Percentiles rank a stretch among this genome's conserved stretches.
These are phyloP conservation scores for Dicrurus megarhynchus DNA, from an alignment of 2,113 vertebrate genomes.

Conservation along the genomic window DNA sequence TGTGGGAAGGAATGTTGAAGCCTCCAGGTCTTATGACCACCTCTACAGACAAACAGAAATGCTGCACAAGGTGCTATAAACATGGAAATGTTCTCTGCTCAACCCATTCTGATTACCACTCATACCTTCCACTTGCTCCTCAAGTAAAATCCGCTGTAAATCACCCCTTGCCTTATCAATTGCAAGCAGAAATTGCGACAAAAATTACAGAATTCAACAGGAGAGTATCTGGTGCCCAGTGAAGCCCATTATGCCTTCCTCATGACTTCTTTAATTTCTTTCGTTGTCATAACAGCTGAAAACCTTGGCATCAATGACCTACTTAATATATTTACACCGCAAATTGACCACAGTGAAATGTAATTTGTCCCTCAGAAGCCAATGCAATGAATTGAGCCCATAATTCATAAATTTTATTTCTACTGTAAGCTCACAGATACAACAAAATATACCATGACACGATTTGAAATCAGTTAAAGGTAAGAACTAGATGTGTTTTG, in stretches of 20 bases:
- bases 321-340: neutral
- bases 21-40: neutral
- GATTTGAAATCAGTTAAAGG: neutral
- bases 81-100: neutral
- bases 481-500: neutral
- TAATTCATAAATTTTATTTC: neutral
- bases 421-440: neutral
- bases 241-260: neutral
- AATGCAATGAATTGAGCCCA: neutral
- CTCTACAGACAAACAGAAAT: neutral
- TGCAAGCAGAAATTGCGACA: neutral
- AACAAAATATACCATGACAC: neutral
- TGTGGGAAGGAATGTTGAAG: fast-evolving
- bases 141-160: neutral
- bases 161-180: neutral
- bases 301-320: neutral
- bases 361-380: neutral
- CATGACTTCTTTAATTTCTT: neutral
- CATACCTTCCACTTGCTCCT: neutral
- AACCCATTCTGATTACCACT: neutral
- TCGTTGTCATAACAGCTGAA: neutral
- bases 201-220: neutral
- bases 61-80: neutral
- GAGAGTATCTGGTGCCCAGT: neutral
- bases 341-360: neutral